These are phyloP conservation scores for Xiphophorus maculatus DNA, from an alignment of 2,113 vertebrate species.

Conservation along the genomic window DNA sequence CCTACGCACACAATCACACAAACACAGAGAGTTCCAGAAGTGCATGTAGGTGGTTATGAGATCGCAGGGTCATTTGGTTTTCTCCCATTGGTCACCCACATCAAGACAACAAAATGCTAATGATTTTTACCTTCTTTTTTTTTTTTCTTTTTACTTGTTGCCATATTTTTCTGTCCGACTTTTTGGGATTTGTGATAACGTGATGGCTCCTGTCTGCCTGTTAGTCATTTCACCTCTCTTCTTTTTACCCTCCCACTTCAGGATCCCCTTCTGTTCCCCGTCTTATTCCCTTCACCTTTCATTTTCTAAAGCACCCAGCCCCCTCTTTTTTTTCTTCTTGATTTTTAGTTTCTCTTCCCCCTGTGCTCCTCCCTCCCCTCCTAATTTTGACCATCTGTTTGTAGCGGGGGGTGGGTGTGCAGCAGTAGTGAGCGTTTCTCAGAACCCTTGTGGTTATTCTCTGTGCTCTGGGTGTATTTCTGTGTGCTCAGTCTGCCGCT, in stretches of 20 bases:
- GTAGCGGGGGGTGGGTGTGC: conserved; percentile 58
- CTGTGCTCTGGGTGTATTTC: conserved; percentile 10
- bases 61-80: conserved; percentile 45
- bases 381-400: conserved; percentile 53
- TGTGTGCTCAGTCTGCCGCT: conserved; percentile 27
- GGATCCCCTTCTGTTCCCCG: conserved; percentile 13
- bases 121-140: background rate
- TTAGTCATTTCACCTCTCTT: conserved; percentile 14
- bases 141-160: conserved; percentile 3
- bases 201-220: background rate
- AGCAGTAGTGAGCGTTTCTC: conserved; percentile 65
- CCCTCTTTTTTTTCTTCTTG: background rate
- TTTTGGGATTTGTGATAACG: background rate
- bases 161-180: background rate
- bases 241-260: background rate
- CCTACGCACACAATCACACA: conserved; percentile 8
- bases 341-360: conserved; percentile 29
- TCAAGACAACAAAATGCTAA: conserved; percentile 38
- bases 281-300: conserved; percentile 24
- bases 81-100: conserved; percentile 51
- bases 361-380: background rate
- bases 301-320: conserved; percentile 10
- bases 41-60: conserved; percentile 43
- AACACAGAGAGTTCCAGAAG: conserved; percentile 23
- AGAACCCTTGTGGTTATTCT: conserved; percentile 68